Base-by-base conservation (phyloP, 2,888 invertebrate genomes). In the Euspilapteryx auroguttella region DNA sequence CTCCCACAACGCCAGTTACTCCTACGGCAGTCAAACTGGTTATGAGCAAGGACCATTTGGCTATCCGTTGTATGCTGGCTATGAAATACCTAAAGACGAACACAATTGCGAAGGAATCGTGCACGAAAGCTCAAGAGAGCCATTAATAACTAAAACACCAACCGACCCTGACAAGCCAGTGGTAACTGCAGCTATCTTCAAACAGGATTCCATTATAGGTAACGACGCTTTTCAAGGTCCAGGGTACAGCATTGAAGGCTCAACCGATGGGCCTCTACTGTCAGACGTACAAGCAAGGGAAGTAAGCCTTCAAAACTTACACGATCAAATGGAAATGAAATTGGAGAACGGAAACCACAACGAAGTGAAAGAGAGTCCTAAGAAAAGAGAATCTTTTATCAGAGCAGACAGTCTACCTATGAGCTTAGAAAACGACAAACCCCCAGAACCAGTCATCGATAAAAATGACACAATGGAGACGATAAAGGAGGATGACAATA, bases 11-110 rank as follows among this genome's bases (percentile, higher is more conserved):
- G 84, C 83, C 9, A 86, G 85, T 34, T 86, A 91, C 53, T 81
- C 85, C 25, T 91, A 91, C 49, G 86, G 89, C 30, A 89, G 86
- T 50, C 91, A 91, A 57, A 73, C 83, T 40, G 82, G 87, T 14
- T 89, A 89, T 48, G 86, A 86, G 31, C 79, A 83, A 39, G 87
- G 87, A 21, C 81, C 81, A 32, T 84, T 84, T 33, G 87, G 85
- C 5, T 87, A 87, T 47, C 81, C 82, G 22, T 55, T 79, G 14
- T 83, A 83, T 44, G 66, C 75, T 25, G 82, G 81, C 9, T 83
- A 82, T 42, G 71, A 79, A 11, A 56, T 75, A 28, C 49, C 64
- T 2, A 64, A 66, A 35, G 59, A 62, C 14, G 38, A 55, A 2
- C 41, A 50, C 2, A 55, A 64, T 32, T 54, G 58, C 2, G n/a